Base-by-base conservation (phyloP, 2,113 vertebrate species). In the Myodes glareolus region DNA sequence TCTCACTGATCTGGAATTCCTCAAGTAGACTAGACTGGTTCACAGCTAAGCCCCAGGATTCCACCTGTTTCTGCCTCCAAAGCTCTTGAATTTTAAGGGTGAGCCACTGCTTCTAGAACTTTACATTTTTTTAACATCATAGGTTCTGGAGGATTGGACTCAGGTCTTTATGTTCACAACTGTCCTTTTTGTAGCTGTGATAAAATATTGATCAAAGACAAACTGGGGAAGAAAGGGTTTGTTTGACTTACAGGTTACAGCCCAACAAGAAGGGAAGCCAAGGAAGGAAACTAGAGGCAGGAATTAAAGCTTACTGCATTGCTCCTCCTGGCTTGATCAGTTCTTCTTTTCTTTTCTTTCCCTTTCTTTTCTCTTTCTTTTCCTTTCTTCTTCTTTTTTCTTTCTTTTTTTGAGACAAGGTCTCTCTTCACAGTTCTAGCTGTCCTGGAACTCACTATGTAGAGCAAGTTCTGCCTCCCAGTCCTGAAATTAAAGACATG, bases 331-430 rank as follows among this genome's bases (percentile, higher is more conserved):
- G 12, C 78, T 81, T 58, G 33, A 21, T 81, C 11, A 1, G 33
- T 85, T 65, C 11, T n/a, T 10, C 2, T 80, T 31, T 0, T 80
- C 2, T 3, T 11, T 55, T 31, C 14, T 6, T 52, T 52, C 6
- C 8, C 4, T 19, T 39, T 21, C 39, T 14, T 21, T 29, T 6
- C 29, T 33, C 31, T 33, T 68, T 70, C 13, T 70, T 33, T 16
- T 67, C 29, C 21, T 4, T 21, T 45, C 5, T 21, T 10, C 0
- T 21, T 0, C 16, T n/a, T 65, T 7, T 12, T 12, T 36, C 16
- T 45, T 33, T 19, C 3, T 8, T n/a, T n/a, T 12, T 36, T 80
- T 58, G 11, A 25, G 33, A 82, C 50, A 39, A 50, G 27, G 6
- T 82, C 21, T 39, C 23, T 16, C 55, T 55, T 39, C 23, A 82